Evolutionary conservation across 2,888 invertebrate genomes (phyloP).

Genomic region (Coronaproctus castanopsis): DNA sequence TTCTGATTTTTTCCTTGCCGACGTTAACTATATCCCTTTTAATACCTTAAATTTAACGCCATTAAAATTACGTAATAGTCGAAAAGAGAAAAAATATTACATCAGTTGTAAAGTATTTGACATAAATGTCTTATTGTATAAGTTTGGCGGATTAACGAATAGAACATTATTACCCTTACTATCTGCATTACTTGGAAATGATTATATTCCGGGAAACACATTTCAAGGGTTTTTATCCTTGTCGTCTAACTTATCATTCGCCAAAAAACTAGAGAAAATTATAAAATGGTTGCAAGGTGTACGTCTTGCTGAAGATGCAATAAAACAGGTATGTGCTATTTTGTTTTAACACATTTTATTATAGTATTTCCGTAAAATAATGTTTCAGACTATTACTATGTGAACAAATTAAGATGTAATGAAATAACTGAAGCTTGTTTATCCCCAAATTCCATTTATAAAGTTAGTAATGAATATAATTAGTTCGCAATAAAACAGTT

Average conservation of each 20-base stretch:
- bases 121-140: conserved; percentile 43
- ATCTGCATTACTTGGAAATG: conserved; percentile 72
- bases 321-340: conserved; percentile 31
- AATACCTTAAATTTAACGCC: conserved; percentile 37
- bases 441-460: no score
- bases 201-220: conserved; percentile 47
- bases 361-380: no score
- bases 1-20: conserved; percentile 83
- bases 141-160: conserved; percentile 42
- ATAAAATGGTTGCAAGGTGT: conserved; percentile 57
- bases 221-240: conserved; percentile 51
- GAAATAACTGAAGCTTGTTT: no score
- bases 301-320: conserved; percentile 41
- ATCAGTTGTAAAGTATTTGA: conserved; percentile 50
- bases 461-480: no score
- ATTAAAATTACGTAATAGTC: conserved; percentile 9
- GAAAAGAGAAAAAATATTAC: conserved; percentile 27
- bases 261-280: conserved; percentile 45
- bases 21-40: conserved; percentile 61
- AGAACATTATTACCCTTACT: conserved; percentile 51
- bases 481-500: no score
- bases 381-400: no score
- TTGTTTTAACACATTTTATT: no score
- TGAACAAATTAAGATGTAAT: no score
- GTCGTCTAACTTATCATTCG: conserved; percentile 36